phyloP scores from a whole-genome alignment of 2,797 vertebrate genomes.

The Mormyrus hasselquistii region DNA sequence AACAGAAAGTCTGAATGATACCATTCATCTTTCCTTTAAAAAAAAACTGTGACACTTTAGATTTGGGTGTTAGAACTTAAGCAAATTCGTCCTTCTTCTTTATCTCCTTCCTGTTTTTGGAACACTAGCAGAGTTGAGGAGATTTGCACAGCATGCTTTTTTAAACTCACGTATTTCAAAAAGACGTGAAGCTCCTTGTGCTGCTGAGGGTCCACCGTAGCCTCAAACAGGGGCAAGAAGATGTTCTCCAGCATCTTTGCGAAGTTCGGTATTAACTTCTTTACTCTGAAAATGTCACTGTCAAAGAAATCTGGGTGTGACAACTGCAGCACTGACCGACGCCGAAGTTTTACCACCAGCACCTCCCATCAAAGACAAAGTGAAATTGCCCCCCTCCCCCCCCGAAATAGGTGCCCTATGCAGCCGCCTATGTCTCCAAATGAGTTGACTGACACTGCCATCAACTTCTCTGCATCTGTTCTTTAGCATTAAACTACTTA shows the following conservation, averaged over 20 bases:
- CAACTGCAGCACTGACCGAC: neutral
- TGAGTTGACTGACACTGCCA: neutral
- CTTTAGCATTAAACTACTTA: slow-evolving; percentile 56
- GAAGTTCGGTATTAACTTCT: slow-evolving; percentile 78
- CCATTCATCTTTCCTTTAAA: neutral
- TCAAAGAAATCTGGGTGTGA: slow-evolving; percentile 35
- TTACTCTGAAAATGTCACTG: slow-evolving; percentile 92
- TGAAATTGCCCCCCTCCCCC: neutral
- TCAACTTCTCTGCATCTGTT: neutral
- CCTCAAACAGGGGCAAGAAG: slow-evolving; percentile 88
- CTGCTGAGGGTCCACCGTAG: slow-evolving; percentile 84
- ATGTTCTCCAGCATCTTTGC: slow-evolving; percentile 93
- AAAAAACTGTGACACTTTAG: neutral
- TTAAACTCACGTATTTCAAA: slow-evolving; percentile 82
- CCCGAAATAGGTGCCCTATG: neutral
- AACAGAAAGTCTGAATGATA: neutral
- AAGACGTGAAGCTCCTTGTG: slow-evolving; percentile 79
- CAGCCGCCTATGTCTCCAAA: neutral
- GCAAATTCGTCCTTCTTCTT: neutral
- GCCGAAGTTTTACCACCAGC: neutral
- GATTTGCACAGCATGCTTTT: neutral
- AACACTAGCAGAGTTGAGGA: neutral
- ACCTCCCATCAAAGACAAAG: neutral
- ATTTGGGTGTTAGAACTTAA: neutral
- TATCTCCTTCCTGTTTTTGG: neutral